Base-by-base conservation (phyloP, 2,113 vertebrate genomes). In the Chlamydotis undulata region DNA sequence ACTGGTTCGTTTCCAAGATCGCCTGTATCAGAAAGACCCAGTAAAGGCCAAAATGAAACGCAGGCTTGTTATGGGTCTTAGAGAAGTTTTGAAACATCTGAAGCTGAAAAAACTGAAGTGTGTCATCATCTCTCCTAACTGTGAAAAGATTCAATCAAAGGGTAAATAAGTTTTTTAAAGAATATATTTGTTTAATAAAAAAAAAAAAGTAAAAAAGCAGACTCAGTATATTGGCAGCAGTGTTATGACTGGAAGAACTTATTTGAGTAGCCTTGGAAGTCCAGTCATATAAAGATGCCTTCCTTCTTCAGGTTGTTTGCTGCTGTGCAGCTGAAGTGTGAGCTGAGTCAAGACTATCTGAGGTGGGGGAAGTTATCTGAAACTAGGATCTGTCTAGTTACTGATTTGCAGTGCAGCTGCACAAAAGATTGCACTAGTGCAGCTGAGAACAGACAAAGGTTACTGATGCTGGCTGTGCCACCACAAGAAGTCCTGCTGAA, bases 81-180 rank as follows among this genome's bases (percentile, higher is more conserved):
- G 99, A 87, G 99, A 99, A 96, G 99, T 99, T 49, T 97, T 99
- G 71, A 99, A 99, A 95, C 99, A 99, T 84, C 98, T 99, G 90
- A 99, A 98, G 91, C 99, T 99, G 82, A 98, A 97, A 88, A 99
- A 99, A 97, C 90, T 99, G 83, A 99, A 99, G 83, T 99, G 99
- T 89, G 97, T 99, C 83, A 98, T 99, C 96, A 99, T 99, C 96
- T 99, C 99, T 53, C 99, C 99, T 63, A 99, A 99, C 98, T 99
- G 99, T 93, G 99, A 99, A 95, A 99, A 99, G 91, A 99, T 98
- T 77, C 98, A 99, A 84, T 98, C 99, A 33, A 99, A 99, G 98
- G 99, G 99, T 99, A 97, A 83, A 4, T 59, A 81, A 67, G 26
- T 49, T 56, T 31, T 52, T 59, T 23, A 5, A 60, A 39, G 43